Evolutionary conservation across 2,888 invertebrate species (phyloP).

Genomic region (Cremastinae sp.): DNA sequence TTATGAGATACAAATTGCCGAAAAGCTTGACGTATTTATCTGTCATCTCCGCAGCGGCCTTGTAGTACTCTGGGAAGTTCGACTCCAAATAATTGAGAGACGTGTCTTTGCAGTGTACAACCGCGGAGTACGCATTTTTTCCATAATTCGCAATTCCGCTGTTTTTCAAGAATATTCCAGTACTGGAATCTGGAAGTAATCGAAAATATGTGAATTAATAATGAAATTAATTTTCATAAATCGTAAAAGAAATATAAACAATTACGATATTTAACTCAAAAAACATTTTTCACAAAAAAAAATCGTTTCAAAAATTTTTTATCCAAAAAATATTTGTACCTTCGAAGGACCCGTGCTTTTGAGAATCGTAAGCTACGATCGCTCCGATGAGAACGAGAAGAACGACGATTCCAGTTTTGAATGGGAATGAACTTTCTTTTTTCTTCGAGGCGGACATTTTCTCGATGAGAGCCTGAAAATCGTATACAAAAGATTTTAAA

Average conservation of each 20-base stretch:
- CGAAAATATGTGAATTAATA: slow-evolving; percentile 6
- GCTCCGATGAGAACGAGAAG: slow-evolving; percentile 83
- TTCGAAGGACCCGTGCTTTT: slow-evolving; percentile 85
- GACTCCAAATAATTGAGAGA: slow-evolving; percentile 86
- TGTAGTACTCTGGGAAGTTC: slow-evolving; percentile 86
- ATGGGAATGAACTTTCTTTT: slow-evolving; percentile 82
- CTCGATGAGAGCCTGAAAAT: slow-evolving; percentile 77
- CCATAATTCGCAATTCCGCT: slow-evolving; percentile 85
- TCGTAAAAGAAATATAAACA: too few relatives aligned
- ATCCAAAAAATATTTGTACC: slow-evolving; percentile 79
- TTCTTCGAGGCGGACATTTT: slow-evolving; percentile 80
- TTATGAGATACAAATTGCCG: slow-evolving; percentile 82
- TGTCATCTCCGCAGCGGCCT: slow-evolving; percentile 81
- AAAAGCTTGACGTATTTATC: slow-evolving; percentile 85
- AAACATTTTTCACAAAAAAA: too few relatives aligned
- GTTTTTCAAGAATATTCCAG: slow-evolving; percentile 85
- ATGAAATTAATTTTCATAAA: not conserved
- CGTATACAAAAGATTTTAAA: slow-evolving; percentile 11
- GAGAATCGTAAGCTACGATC: slow-evolving; percentile 85
- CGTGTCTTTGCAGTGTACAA: slow-evolving; percentile 83
- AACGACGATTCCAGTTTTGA: slow-evolving; percentile 85
- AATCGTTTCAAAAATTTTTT: not conserved
- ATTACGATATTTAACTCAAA: not conserved
- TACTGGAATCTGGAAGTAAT: slow-evolving; percentile 83
- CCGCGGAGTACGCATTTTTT: slow-evolving; percentile 84